Base-by-base conservation (phyloP, 2,113 vertebrate genomes). In the Pachypanchax playfairii region DNA sequence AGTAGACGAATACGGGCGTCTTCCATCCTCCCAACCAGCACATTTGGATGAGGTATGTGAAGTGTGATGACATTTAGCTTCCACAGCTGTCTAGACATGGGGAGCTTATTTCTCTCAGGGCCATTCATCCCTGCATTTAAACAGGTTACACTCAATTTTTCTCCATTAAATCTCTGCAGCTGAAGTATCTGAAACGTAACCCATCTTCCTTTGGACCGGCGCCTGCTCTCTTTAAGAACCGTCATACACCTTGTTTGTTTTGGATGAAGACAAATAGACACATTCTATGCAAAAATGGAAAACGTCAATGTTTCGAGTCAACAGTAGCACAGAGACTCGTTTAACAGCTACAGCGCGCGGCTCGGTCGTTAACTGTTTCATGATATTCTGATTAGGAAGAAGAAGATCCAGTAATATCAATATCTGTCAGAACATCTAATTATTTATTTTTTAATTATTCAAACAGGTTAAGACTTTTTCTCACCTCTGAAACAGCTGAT, bases 61-160 rank as follows among this genome's bases (percentile, higher is more conserved):
- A 58, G 38, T 62, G 22, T 17, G 51, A 41, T 60, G 54, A 24
- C 66, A 69, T 77, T 77, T 41, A 65, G 52, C 21, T 52, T 71
- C 60, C 62, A 55, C 60, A 77, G 66, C 72, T 41, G 82, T 87
- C 80, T 76, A 81, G 82, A 83, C 72, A 49, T 38, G 15, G 31
- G 63, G 82, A 82, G 83, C 80, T 82, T 56, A 60, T 72, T 62
- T 62, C 74, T 59, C 58, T 31, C 73, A 41, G 52, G 42, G 20
- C 52, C 59, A 82, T 83, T 81, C 70, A 67, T 77, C 65, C 73
- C 67, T 44, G 33, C 65, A 53, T 75, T 81, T 82, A 59, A 80
- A 70, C 64, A 55, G 63, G 73, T 64, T 65, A 61, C 66, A 56
- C 61, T 74, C 65, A 35, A 73, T 82, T 82, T 54, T 55, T 82